Percentiles rank a stretch among this genome's conserved stretches.
phyloP scores from a whole-genome alignment of 2,888 invertebrate genomes.

The Ochropleura leucogaster region DNA sequence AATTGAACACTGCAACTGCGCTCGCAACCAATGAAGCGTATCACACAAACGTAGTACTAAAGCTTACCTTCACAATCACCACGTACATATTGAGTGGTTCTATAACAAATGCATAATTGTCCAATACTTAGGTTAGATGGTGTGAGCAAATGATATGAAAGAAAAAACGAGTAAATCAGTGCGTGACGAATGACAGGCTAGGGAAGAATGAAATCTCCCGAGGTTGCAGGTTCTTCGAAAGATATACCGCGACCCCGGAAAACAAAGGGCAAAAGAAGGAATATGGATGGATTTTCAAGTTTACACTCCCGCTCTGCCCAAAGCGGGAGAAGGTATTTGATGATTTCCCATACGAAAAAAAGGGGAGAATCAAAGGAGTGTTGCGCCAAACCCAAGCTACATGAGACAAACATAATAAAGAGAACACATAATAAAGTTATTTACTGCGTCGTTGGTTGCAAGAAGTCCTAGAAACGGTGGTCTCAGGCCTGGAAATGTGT shows the following conservation, averaged over 20 bases:
- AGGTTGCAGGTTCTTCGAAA: too few relatives aligned
- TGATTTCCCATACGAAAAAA: too few relatives aligned
- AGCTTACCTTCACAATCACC: constrained; percentile 36
- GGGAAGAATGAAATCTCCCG: not conserved
- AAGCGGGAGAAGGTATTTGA: too few relatives aligned
- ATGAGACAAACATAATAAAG: not conserved
- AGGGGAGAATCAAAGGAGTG: not conserved
- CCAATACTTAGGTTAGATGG: constrained; percentile 1
- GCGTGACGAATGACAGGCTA: not conserved
- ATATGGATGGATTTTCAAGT: too few relatives aligned
- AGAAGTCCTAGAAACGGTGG: not conserved
- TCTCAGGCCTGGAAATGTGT: not conserved
- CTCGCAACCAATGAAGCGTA: constrained; percentile 39
- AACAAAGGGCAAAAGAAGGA: too few relatives aligned
- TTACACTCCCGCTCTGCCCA: too few relatives aligned
- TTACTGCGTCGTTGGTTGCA: too few relatives aligned
- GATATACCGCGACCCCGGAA: too few relatives aligned
- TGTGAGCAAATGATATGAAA: not conserved
- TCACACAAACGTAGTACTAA: constrained; percentile 30
- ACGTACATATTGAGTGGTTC: constrained; percentile 1
- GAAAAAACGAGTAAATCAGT: not conserved
- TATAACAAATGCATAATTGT: not conserved
- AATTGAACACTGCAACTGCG: constrained; percentile 21
- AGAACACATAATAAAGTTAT: too few relatives aligned
- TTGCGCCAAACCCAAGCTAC: not conserved